These are phyloP conservation scores for Muscicapa adusta DNA, from an alignment of 2,113 vertebrate species.

Conservation along the genomic window DNA sequence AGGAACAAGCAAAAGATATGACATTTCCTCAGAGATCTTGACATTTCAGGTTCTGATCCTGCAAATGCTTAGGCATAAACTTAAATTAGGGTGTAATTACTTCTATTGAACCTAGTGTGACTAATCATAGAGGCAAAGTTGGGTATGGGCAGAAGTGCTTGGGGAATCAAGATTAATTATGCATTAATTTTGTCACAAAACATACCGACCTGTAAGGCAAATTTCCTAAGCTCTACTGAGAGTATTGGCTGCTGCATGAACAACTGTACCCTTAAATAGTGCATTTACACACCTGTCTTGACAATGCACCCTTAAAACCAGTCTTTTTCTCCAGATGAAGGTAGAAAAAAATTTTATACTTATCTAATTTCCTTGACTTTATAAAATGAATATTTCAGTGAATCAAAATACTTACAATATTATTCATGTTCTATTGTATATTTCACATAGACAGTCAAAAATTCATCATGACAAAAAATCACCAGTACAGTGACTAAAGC, in stretches of 20 bases:
- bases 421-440: neutral
- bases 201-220: neutral
- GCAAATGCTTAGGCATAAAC: neutral
- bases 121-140: neutral
- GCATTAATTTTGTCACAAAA: neutral
- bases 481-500: neutral
- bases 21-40: neutral
- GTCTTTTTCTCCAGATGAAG: neutral
- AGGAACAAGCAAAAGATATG: neutral
- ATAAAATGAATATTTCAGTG: neutral
- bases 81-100: neutral
- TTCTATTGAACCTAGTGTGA: neutral
- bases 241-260: neutral
- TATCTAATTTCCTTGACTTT: neutral
- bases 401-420: neutral
- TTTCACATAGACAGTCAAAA: neutral
- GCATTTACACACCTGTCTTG: neutral
- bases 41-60: neutral
- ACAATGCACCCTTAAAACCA: neutral
- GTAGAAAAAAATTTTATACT: neutral
- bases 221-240: neutral
- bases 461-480: neutral
- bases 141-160: neutral
- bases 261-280: neutral
- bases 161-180: neutral